These are phyloP conservation scores for Abscondita cerata DNA, from an alignment of 2,888 invertebrate genomes.

Conservation along the genomic window DNA sequence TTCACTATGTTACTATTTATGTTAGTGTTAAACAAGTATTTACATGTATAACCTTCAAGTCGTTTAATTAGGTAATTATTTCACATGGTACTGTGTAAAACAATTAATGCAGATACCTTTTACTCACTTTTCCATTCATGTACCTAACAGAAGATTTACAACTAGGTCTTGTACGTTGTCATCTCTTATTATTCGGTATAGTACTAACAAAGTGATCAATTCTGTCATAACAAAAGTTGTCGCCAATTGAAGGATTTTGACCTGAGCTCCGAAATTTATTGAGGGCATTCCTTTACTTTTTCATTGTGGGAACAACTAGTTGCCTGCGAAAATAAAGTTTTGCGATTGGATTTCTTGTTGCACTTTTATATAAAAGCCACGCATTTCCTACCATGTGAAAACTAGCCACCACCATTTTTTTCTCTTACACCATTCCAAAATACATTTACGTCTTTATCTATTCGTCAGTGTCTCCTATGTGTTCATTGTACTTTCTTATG, in stretches of 20 bases:
- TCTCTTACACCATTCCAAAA: background rate
- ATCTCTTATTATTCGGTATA: background rate
- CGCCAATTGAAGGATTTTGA: background rate
- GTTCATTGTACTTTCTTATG: background rate
- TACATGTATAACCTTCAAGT: too few species aligned
- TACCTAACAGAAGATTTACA: background rate
- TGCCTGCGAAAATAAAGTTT: too few species aligned
- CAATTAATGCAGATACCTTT: background rate
- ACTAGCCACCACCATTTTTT: background rate
- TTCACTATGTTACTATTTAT: too few species aligned
- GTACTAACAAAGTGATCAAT: too few species aligned
- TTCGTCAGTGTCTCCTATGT: background rate
- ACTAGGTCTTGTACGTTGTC: background rate
- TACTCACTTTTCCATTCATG: background rate
- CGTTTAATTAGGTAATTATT: too few species aligned
- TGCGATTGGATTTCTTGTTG: background rate
- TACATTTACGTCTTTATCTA: too few species aligned
- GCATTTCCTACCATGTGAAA: background rate
- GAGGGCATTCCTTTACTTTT: too few species aligned
- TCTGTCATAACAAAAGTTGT: background rate
- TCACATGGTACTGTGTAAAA: constrained; percentile 7
- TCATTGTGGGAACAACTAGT: too few species aligned
- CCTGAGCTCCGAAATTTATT: too few species aligned
- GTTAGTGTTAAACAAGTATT: too few species aligned
- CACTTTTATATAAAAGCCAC: background rate